Evolutionary conservation across 2,797 vertebrate genomes (phyloP).

Genomic region (Prionace glauca): DNA sequence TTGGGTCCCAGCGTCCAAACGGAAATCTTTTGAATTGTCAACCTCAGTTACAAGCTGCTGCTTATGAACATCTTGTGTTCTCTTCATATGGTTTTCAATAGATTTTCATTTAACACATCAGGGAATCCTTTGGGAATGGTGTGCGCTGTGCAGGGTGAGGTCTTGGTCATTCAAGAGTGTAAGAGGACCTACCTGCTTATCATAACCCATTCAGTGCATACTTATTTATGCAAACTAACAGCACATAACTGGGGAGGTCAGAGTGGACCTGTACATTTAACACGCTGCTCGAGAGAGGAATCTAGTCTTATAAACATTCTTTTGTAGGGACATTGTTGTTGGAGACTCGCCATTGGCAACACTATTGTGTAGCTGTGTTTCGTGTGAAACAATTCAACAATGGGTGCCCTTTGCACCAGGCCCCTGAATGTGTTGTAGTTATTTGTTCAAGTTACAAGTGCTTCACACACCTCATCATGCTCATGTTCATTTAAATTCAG

Average conservation of each 20-base stretch:
- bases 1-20: neutral
- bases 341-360: neutral
- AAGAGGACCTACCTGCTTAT: neutral
- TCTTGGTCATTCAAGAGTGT: neutral
- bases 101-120: neutral
- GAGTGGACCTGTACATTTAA: neutral
- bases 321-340: conserved; percentile 3
- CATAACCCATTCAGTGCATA: neutral
- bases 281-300: neutral
- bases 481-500: neutral
- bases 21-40: neutral
- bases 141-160: neutral
- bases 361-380: neutral
- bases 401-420: neutral
- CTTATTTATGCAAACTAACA: too few relatives aligned
- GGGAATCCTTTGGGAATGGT: neutral
- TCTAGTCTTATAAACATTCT: neutral
- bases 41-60: neutral
- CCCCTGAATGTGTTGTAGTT: neutral
- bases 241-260: neutral
- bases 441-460: neutral
- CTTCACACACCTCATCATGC: neutral
- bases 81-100: neutral
- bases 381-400: neutral
- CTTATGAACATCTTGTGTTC: neutral